Percentiles rank a stretch among this genome's conserved stretches.
Conservation (phyloP, 2,113 vertebrate species). For the Paradisaea rubra region DNA sequence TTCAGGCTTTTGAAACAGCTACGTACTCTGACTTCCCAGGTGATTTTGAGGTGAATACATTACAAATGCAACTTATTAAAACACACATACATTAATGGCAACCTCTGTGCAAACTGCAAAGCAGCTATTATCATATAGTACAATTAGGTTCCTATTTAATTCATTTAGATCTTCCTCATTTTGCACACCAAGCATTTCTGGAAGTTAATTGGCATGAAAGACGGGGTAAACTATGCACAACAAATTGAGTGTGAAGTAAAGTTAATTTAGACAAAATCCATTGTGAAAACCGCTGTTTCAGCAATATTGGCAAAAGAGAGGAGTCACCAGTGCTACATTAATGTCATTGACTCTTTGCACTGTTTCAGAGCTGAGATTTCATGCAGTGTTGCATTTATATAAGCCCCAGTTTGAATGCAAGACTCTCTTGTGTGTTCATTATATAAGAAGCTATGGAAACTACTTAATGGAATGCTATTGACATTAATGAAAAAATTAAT, state of each 20-base stretch:
- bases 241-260: conserved; percentile 70
- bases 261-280: conserved; percentile 62
- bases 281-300: conserved; percentile 50
- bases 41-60: background rate
- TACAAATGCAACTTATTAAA: background rate
- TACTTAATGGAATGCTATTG: background rate
- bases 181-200: conserved; percentile 58
- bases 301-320: conserved; percentile 25
- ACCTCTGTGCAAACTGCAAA: background rate
- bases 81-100: background rate
- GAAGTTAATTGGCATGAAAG: conserved; percentile 61
- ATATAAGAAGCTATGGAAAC: background rate
- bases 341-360: background rate
- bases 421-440: background rate
- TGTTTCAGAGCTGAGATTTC: background rate
- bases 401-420: background rate
- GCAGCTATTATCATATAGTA: background rate
- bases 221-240: conserved; percentile 58
- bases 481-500: background rate
- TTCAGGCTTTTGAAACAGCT: background rate
- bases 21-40: background rate
- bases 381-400: background rate
- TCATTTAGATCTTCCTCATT: conserved; percentile 34
- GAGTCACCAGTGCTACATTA: background rate
- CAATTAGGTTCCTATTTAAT: conserved; percentile 37